Evolutionary conservation across 2,888 invertebrate genomes (phyloP).

Genomic region (Eurytoma californica): DNA sequence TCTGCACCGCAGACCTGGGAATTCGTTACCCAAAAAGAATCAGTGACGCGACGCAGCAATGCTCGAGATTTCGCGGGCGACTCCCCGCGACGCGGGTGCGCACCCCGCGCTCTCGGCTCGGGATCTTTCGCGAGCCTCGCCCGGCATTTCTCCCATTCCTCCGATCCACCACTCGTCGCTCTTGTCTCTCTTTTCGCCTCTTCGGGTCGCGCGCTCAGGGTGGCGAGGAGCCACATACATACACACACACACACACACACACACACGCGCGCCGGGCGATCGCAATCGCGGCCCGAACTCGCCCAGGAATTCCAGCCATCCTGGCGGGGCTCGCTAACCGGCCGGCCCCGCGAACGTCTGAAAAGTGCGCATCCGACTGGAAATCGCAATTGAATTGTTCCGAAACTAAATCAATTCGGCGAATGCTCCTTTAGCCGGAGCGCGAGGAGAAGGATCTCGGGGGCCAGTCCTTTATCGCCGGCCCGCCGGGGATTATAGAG

Average conservation of each 20-base stretch:
- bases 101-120: background rate
- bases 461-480: slow-evolving; percentile 23
- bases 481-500: slow-evolving; percentile 46
- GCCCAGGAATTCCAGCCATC: slow-evolving; percentile 39
- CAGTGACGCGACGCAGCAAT: slow-evolving; percentile 6
- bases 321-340: background rate
- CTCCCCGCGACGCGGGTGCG: background rate
- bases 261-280: slow-evolving; percentile 8
- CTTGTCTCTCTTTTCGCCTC: background rate
- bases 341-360: background rate
- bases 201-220: background rate
- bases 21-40: background rate
- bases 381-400: slow-evolving; percentile 59
- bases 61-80: slow-evolving; percentile 17
- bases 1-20: too few relatives aligned
- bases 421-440: background rate
- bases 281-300: slow-evolving; percentile 31
- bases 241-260: too few relatives aligned
- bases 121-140: background rate
- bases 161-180: slow-evolving; percentile 19
- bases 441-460: background rate
- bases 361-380: slow-evolving; percentile 47
- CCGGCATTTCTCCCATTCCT: slow-evolving; percentile 47
- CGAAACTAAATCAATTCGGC: slow-evolving; percentile 58
- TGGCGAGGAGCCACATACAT: background rate